A percentile compares a stretch with the other conserved stretches of the same genome.
phyloP scores from a whole-genome alignment of 1,140 invertebrate species.

The Pogonognathellus flavescens region DNA sequence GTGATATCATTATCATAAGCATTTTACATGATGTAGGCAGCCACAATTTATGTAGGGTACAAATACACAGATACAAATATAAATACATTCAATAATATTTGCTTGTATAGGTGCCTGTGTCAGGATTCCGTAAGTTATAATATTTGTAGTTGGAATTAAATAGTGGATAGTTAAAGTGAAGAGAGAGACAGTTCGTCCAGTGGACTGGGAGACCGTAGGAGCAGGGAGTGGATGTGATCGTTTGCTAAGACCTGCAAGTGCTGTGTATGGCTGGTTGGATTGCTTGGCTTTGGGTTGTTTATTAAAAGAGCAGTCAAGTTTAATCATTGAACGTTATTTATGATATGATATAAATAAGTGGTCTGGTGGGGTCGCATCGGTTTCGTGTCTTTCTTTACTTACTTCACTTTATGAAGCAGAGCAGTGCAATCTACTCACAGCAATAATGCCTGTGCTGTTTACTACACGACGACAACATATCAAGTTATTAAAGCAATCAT shows the following conservation, averaged over 20 bases:
- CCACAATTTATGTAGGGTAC: background rate
- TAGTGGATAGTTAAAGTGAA: slow-evolving; percentile 27
- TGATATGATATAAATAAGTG: background rate
- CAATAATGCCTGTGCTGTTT: too few species aligned
- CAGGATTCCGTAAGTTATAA: background rate
- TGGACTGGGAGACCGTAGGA: background rate
- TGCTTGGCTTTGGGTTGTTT: background rate
- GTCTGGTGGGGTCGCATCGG: background rate
- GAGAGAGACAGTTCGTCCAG: slow-evolving; percentile 8
- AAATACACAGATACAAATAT: background rate
- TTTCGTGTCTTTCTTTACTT: slow-evolving; percentile 1
- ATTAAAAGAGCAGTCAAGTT: background rate
- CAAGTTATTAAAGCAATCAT: too few species aligned
- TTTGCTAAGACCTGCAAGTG: background rate
- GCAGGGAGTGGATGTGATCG: background rate
- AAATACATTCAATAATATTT: background rate
- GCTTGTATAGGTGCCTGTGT: background rate
- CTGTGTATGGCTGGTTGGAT: background rate
- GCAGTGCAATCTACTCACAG: too few species aligned
- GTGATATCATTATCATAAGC: background rate
- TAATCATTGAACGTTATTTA: background rate
- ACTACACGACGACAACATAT: too few species aligned
- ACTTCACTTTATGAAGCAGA: too few species aligned
- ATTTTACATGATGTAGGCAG: background rate
- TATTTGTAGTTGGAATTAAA: background rate